Base-by-base conservation (phyloP, 2,888 invertebrate species). In the Eumacrocentrus americanus region DNA sequence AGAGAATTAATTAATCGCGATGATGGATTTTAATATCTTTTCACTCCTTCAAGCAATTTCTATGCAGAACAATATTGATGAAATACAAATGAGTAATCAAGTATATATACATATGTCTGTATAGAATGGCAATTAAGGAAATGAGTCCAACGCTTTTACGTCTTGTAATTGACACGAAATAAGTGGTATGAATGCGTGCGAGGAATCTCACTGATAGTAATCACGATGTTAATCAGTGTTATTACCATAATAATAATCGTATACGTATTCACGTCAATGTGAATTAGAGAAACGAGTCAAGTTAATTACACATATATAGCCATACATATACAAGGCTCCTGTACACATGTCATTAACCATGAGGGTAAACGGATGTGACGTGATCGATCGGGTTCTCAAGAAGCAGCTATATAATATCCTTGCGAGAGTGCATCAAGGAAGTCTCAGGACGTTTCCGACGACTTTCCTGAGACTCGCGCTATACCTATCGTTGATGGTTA, bases 221-320 rank as follows among this genome's bases (percentile, higher is more conserved):
- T 54, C 53, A 40, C 42, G 25, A 44, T 54, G 16, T 42, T 54
- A 54, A 54, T 42, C 16, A 34, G 25, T 54, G 40, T 42, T 40
- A 54, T 54, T 54, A 54, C 40, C 53, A 54, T 54, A 54, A 54
- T 42, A 54, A 42, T 54, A 54, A 44, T 25, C 29, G 44, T 29
- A 35, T 14, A 29, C 20, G 29, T 12, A 54, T 35, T 23, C 23
- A 54, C 29, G 54, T 54, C 54, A 54, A 44, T 20, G 12, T 29
- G 44, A 54, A 54, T 54, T 54, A 44, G 20, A 54, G 44, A 54
- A 54, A 54, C 44, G 29, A 44, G 44, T 29, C 12, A 44, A 42
- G 34, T 44, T 54, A 44, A 54, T 44, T 54, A 44, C 29, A 22
- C 22, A 20, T 37, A 23, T 29, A 52, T 11, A 23, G 20, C 7